These are phyloP conservation scores for Drosophila mayaguana DNA, from an alignment of 2,888 invertebrate genomes.

Conservation along the genomic window DNA sequence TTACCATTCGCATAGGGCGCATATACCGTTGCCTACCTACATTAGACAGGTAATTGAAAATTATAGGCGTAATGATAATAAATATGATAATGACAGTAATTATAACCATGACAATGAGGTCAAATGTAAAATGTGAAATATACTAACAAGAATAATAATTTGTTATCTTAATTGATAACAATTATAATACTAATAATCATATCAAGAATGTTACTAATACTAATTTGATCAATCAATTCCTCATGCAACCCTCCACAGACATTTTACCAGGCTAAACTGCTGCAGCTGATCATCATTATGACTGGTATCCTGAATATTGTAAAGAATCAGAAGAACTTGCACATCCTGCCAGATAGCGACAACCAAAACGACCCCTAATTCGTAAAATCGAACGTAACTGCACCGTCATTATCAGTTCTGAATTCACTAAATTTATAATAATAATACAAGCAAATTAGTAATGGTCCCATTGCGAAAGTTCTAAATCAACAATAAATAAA, in stretches of 20 bases:
- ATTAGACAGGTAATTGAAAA: constrained; percentile 61
- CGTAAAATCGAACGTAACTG: neutral
- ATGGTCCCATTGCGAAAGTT: neutral
- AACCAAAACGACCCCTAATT: constrained; percentile 6
- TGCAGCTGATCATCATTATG: constrained; percentile 67
- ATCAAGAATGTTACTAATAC: too few species aligned
- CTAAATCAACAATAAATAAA: constrained; percentile 10
- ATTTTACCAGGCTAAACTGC: constrained; percentile 72
- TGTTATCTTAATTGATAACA: neutral
- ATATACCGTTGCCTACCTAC: constrained; percentile 64
- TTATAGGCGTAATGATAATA: too few species aligned
- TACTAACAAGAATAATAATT: too few species aligned
- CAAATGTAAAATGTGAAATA: neutral
- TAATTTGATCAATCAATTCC: neutral
- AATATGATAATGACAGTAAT: neutral
- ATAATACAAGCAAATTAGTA: neutral
- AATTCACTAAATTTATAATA: constrained; percentile 10
- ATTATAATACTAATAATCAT: neutral
- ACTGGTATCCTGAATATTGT: constrained; percentile 59
- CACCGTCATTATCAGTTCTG: neutral
- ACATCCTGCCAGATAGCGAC: constrained; percentile 8
- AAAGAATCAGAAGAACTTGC: constrained; percentile 31
- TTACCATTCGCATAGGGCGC: constrained; percentile 61
- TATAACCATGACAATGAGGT: neutral
- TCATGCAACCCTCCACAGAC: constrained; percentile 46